Base-by-base conservation (phyloP, 2,113 vertebrate species). In the Coptodon bakossiorum region DNA sequence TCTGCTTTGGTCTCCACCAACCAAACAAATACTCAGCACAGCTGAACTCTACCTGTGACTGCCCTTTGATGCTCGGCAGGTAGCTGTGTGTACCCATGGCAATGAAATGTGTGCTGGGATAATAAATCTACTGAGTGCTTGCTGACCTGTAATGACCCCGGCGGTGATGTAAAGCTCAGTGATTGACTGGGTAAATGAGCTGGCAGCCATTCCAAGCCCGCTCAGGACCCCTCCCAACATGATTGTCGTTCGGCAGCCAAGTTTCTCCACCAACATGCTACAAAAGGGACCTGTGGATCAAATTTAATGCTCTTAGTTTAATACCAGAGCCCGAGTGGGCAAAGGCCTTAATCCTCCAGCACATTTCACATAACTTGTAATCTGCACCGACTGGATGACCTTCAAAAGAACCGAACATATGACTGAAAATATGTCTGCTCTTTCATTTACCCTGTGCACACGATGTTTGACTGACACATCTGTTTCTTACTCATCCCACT, bases 171-270 rank as follows among this genome's bases (percentile, higher is more conserved):
- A 99, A 4, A 99, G 96, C 89, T 98, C 95, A 38, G 81, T 19
- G 63, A 99, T 97, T 59, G 97, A 97, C 79, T 56, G 89, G 88
- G 97, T 97, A 94, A 98, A 99, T 43, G 97, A 97, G 90, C 98
- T 96, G 91, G 95, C 94, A 3, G 97, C 97, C 98, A 99, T 98
- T 61, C 98, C 98, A 11, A 97, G 84, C 2, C 98, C 96, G 7
- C 98, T 98, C 93, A 99, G 95, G 85, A 98, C 84, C 2, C 98
- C 98, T 0, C 98, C 98, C 24, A 98, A 63, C 96, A 99, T 99
- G 84, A 98, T 96, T 0, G 95, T 96, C 27, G 90, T 91, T 36
- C 98, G 91, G 95, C 98, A 99, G 93, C 98, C 98, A 5, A 98
- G 96, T 11, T 80, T 92, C 90, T 95, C 97, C 95, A 99, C 97